Evolutionary conservation across 2,888 invertebrate genomes (phyloP).

Genomic region (Zele albiditarsus): DNA sequence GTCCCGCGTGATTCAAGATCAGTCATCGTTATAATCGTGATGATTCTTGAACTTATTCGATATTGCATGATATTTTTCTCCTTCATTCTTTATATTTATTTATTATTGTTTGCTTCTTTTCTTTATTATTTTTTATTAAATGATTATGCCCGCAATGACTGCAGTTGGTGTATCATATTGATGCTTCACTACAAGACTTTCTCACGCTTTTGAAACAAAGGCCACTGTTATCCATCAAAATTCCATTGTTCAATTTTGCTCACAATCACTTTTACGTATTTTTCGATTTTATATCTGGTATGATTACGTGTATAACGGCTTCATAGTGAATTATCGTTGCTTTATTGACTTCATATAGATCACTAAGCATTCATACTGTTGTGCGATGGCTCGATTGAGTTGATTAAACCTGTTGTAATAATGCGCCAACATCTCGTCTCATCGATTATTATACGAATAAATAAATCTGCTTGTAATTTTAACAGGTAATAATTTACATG

Average conservation of each 20-base stretch:
- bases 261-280: neutral
- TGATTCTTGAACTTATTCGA: slow-evolving; percentile 25
- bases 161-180: neutral
- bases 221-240: slow-evolving; percentile 11
- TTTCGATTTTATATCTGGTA: slow-evolving; percentile 16
- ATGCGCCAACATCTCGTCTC: neutral
- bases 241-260: slow-evolving; percentile 25
- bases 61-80: slow-evolving; percentile 3
- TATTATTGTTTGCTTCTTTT: neutral
- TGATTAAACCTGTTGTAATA: slow-evolving; percentile 33
- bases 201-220: slow-evolving; percentile 26
- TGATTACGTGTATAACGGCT: slow-evolving; percentile 6
- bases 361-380: slow-evolving; percentile 17
- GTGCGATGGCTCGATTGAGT: slow-evolving; percentile 43
- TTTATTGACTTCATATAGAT: neutral
- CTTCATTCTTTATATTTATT: neutral
- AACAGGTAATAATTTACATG: slow-evolving; percentile 7
- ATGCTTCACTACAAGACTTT: slow-evolving; percentile 7
- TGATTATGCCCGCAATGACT: neutral
- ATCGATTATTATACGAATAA: slow-evolving; percentile 10
- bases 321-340: slow-evolving; percentile 5
- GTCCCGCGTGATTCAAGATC: slow-evolving; percentile 26
- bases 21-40: slow-evolving; percentile 22
- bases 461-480: slow-evolving; percentile 24
- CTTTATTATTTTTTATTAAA: neutral